Conservation (phyloP, 2,113 vertebrate species). For the Hemibagrus wyckioides region DNA sequence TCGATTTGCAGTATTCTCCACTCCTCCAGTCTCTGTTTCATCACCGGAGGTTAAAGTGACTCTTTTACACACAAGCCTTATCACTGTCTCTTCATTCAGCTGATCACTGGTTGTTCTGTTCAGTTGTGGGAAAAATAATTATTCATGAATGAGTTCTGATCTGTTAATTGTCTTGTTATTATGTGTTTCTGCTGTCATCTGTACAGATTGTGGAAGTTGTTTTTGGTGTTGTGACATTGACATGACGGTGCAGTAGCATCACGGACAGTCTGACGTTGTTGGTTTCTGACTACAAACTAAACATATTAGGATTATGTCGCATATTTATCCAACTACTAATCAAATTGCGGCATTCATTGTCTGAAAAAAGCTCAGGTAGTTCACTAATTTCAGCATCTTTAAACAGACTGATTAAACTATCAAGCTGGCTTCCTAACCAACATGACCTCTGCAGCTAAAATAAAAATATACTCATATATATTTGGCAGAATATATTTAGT, state of each 20-base stretch:
- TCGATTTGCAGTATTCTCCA: no score
- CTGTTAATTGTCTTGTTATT: no score
- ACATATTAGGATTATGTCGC: neutral
- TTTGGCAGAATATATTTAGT: no score
- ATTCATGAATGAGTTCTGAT: no score
- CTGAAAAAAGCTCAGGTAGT: no score
- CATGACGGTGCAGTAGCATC: no score
- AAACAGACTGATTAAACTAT: neutral
- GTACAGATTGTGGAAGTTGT: no score
- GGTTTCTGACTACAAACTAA: neutral
- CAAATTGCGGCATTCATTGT: neutral
- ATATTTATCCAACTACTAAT: neutral
- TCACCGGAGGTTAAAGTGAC: neutral
- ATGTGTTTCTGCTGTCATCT: no score
- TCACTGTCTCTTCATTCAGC: neutral
- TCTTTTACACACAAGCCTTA: neutral
- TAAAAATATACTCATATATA: neutral
- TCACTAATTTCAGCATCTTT: neutral
- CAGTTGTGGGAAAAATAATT: no score
- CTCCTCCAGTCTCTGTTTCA: no score
- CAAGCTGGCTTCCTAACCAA: neutral
- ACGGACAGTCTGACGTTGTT: no score
- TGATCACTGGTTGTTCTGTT: neutral
- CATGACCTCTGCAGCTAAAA: neutral
- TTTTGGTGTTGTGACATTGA: no score